These are phyloP conservation scores for Austrolebias charrua DNA, from an alignment of 2,797 vertebrate species.

Conservation along the genomic window DNA sequence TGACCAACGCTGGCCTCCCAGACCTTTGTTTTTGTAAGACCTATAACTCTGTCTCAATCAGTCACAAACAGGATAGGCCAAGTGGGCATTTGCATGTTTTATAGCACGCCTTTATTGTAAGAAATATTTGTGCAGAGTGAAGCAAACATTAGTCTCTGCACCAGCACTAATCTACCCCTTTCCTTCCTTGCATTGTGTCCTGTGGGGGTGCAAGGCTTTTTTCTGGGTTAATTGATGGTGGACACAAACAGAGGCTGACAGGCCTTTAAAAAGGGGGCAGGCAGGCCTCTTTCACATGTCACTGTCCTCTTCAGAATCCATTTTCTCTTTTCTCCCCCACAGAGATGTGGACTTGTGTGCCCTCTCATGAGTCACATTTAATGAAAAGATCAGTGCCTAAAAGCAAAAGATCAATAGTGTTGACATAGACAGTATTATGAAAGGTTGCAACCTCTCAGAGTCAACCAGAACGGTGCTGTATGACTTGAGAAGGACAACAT, in stretches of 20 bases:
- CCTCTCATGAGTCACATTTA: slow-evolving; percentile 58
- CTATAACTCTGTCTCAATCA: slow-evolving; percentile 55
- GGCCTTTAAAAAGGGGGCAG: slow-evolving; percentile 55
- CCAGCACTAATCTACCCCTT: slow-evolving; percentile 59
- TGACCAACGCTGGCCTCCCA: slow-evolving; percentile 22
- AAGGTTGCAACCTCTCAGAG: slow-evolving; percentile 55
- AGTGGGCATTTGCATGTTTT: slow-evolving; percentile 55
- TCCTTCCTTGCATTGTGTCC: slow-evolving; percentile 76
- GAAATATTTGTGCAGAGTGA: slow-evolving; percentile 74
- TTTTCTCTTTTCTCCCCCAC: slow-evolving; percentile 46
- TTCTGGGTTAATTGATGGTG: slow-evolving; percentile 65
- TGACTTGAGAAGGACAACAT: slow-evolving; percentile 57
- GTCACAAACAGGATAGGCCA: slow-evolving; percentile 43
- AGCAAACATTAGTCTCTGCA: slow-evolving; percentile 59
- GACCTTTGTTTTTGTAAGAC: slow-evolving; percentile 39
- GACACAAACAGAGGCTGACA: slow-evolving; percentile 69
- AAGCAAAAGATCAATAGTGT: slow-evolving; percentile 63
- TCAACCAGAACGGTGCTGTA: slow-evolving; percentile 36
- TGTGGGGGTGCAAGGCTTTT: slow-evolving; percentile 65
- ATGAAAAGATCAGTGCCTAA: slow-evolving; percentile 69
- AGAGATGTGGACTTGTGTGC: slow-evolving; percentile 34
- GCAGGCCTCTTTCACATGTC: slow-evolving; percentile 66
- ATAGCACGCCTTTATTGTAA: slow-evolving; percentile 61
- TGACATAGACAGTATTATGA: slow-evolving; percentile 52
- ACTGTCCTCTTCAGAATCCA: slow-evolving; percentile 57